phyloP scores from a whole-genome alignment of 2,113 vertebrate genomes.

The Abramis brama region DNA sequence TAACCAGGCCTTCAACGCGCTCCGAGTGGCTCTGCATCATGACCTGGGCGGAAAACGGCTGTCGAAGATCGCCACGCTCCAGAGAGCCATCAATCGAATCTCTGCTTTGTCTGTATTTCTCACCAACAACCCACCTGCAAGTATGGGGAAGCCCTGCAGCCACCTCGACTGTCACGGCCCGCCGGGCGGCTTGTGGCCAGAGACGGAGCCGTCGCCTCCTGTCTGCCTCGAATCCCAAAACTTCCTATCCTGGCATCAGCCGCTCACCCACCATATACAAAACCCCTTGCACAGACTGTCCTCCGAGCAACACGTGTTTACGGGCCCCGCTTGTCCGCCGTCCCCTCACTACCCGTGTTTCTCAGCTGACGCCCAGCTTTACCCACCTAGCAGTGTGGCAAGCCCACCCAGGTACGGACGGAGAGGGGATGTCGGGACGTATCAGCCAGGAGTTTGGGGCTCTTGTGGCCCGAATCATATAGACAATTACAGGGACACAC shows the following conservation, averaged over 20 bases:
- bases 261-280: conserved; percentile 45
- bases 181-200: background rate
- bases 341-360: conserved; percentile 54
- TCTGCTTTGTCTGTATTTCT: conserved; percentile 87
- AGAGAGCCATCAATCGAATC: conserved; percentile 92
- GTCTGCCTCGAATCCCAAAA: conserved; percentile 61
- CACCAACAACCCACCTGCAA: conserved; percentile 64
- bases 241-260: conserved; percentile 66
- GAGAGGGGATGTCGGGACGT: conserved; percentile 43
- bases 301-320: conserved; percentile 41
- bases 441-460: conserved; percentile 50
- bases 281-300: conserved; percentile 45
- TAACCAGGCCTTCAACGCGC: conserved; percentile 95
- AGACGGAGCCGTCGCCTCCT: conserved; percentile 46
- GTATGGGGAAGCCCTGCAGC: conserved; percentile 68
- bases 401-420: conserved; percentile 57
- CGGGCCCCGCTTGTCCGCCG: conserved; percentile 36
- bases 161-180: conserved; percentile 81
- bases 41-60: conserved; percentile 92
- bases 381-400: conserved; percentile 44
- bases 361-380: conserved; percentile 57
- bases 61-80: conserved; percentile 96
- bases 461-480: conserved; percentile 58
- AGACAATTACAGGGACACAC: conserved; percentile 58
- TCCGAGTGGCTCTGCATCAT: conserved; percentile 87